Percentiles rank a stretch among this genome's conserved stretches.
phyloP scores from a whole-genome alignment of 2,797 vertebrate genomes.

The Platyrinchus mystaceus region DNA sequence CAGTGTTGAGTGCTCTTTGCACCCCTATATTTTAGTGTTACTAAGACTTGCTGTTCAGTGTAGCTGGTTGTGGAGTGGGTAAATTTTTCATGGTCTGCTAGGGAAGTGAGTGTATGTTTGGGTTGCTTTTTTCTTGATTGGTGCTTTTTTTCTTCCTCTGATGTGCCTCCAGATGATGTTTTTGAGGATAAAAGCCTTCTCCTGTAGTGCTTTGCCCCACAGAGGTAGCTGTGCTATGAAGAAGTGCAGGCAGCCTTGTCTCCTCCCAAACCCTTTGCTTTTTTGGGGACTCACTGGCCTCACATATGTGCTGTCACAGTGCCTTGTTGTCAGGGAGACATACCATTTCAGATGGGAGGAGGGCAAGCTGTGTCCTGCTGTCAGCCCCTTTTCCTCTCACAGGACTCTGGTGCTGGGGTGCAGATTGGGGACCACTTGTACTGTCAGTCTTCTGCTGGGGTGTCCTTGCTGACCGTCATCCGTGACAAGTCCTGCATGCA shows the following conservation, averaged over 20 bases:
- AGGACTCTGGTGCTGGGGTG: neutral
- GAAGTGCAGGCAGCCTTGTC: neutral
- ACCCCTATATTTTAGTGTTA: neutral
- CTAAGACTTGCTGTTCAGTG: neutral
- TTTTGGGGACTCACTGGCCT: accelerated
- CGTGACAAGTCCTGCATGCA: neutral
- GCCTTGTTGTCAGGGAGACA: neutral
- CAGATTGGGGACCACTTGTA: accelerated
- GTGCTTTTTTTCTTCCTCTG: neutral
- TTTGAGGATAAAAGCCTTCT: neutral
- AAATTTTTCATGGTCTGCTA: neutral
- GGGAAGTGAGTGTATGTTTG: neutral
- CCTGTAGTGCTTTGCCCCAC: accelerated
- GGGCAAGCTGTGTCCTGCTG: accelerated
- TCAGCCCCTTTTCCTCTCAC: neutral
- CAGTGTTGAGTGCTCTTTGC: neutral
- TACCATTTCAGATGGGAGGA: neutral
- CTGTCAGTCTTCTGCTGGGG: neutral
- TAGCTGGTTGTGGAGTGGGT: neutral
- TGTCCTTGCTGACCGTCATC: neutral
- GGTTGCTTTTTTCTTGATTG: neutral
- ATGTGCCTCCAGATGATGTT: neutral
- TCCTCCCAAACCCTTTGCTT: neutral
- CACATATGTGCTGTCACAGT: accelerated
- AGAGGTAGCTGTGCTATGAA: neutral